Base-by-base conservation (phyloP, 2,113 vertebrate genomes). In the Sturnus vulgaris region DNA sequence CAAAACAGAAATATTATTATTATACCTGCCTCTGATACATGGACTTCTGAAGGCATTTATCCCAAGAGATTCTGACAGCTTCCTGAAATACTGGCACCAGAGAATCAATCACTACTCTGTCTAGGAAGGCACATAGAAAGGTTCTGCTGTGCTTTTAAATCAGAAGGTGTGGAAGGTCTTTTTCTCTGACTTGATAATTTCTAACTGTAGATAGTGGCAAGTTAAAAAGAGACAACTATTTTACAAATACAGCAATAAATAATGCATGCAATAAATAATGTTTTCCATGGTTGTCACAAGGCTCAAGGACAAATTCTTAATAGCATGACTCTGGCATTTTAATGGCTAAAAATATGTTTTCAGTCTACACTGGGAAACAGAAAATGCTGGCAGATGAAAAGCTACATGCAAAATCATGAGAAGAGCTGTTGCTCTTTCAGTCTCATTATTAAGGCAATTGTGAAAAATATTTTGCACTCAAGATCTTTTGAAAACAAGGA, bases 301-400 rank as follows among this genome's bases (percentile, higher is more conserved):
- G 33, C 90, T 73, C 70, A 95, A 96, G 91, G 89, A 88, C 78
- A 78, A 83, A 72, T n/a, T 80, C 50, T 53, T 42, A 93, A 59
- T 22, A 80, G 39, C 63, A 42, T 66, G 66, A 55, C 57, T 73
- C 15, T 65, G 24, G 40, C 55, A 40, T 91, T 90, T 95, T 86
- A 85, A 73, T 70, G 82, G 55, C 87, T 88, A 79, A 87, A 93
- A 94, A 66, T 71, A 70, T 18, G 19, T 35, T 70, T 91, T 77
- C 50, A 39, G 0, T 89, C 61, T 56, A 37, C 8, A 1, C 1
- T 69, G 31, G 24, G 47, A 85, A 87, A 66, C 3, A 72, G 50
- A 63, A 95, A 50, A 61, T 50, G 50, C 73, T 87, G 19, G 35
- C 61, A 79, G 50, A 57, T 4, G 15, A 63, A 79, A 91, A 85